Base-by-base conservation (phyloP, 2,113 vertebrate species). In the Salminus brasiliensis region DNA sequence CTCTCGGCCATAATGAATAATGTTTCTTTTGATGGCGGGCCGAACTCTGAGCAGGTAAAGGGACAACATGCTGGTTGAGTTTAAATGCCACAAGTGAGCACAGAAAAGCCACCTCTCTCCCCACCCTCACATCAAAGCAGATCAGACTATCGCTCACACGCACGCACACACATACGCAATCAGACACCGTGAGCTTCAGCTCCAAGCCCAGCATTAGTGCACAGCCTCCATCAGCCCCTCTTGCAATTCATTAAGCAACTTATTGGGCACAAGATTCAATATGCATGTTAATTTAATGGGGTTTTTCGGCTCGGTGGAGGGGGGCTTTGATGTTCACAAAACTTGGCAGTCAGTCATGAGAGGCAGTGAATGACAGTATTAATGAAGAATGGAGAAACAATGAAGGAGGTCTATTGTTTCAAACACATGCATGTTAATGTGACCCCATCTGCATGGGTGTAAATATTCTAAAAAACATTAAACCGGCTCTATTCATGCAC, bases 281-380 rank as follows among this genome's bases (percentile, higher is more conserved):
- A 89, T 88, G 83, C 84, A 91, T 94, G 85, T 86, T 92, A 92
- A 93, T 94, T 89, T 90, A 91, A 91, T 88, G 65, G 81, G 83
- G 45, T 91, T 89, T 92, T 67, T 87, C 23, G 62, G 34, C 36
- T 66, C n/a, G 88, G 81, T 86, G 86, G 47, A 34, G 83, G 82
- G 80, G 70, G 82, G 88, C 92, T 95, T 95, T 96, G 93, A 92
- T 94, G 89, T 93, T 88, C 86, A 85, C 80, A 80, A 88, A 94
- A 89, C 91, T 90, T 91, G 90, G 88, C 88, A 93, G 88, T 81
- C 92, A 89, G 82, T 91, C 88, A 88, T 85, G 85, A 81, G 81
- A 79, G 87, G 80, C 82, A 71, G 87, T 84, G 85, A 93, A 92
- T 92, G 80, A 85, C 84, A 84, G 92, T 92, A 91, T 94, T 93